Evolutionary conservation across 1,140 invertebrate species (phyloP).

Genomic region (Odontomachus brunneus): DNA sequence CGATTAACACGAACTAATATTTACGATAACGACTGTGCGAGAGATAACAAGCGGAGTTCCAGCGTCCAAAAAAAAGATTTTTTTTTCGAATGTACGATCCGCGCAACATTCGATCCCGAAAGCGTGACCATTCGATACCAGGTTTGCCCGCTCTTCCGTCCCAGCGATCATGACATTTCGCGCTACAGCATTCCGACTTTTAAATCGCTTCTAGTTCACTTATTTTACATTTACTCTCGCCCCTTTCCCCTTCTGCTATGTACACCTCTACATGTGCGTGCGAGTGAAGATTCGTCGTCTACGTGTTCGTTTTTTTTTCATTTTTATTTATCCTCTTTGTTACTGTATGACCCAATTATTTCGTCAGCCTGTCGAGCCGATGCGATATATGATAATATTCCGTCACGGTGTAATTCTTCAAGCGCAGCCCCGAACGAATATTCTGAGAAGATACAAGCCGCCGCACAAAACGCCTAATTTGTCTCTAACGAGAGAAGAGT

Average conservation of each 20-base stretch:
- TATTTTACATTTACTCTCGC: conserved; percentile 57
- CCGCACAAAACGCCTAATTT: background rate
- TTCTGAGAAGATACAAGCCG: conserved; percentile 9
- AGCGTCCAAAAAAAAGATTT: background rate
- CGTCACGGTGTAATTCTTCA: background rate
- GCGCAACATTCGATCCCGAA: conserved; percentile 34
- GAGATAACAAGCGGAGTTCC: conserved; percentile 26
- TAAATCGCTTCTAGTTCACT: conserved; percentile 53
- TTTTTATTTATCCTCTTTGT: background rate
- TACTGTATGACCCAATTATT: conserved; percentile 30
- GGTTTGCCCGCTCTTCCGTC: conserved; percentile 50
- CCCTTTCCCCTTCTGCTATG: conserved; percentile 2
- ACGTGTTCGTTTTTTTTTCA: background rate
- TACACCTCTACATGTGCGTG: conserved; percentile 25
- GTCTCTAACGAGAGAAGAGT: conserved; percentile 3
- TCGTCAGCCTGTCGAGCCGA: background rate
- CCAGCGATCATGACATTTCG: conserved; percentile 47
- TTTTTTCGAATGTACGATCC: conserved; percentile 29
- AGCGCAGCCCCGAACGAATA: conserved; percentile 10
- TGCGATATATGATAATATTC: background rate
- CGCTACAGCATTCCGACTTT: conserved; percentile 43
- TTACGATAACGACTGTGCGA: conserved; percentile 17
- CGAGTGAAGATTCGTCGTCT: conserved; percentile 13
- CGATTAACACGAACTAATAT: conserved; percentile 36
- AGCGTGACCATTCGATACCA: conserved; percentile 42